Conservation (phyloP, 2,113 vertebrate genomes). For the Gallinago undulata region DNA sequence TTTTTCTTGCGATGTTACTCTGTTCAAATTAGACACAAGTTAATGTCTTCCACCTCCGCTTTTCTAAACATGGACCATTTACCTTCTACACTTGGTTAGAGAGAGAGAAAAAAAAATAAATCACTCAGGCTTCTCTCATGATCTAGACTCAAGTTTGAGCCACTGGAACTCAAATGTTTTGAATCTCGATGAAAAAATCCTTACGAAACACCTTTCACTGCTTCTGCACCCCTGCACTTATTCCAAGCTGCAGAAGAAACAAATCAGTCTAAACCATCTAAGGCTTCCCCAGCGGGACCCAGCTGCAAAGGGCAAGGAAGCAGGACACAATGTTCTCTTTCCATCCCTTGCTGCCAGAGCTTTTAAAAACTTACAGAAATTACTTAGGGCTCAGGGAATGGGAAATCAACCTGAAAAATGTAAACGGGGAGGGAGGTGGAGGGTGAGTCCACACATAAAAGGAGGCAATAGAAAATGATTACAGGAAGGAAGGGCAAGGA, state of each 20-base stretch:
- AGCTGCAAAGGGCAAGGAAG: neutral
- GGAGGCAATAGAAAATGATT: neutral
- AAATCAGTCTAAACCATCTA: neutral
- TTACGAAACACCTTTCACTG: neutral
- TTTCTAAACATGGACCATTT: neutral
- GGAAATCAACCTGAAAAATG: neutral
- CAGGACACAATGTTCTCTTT: neutral
- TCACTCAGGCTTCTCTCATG: neutral
- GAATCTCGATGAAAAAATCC: neutral
- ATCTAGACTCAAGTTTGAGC: neutral
- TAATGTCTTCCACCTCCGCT: neutral
- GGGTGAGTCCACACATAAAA: accelerated
- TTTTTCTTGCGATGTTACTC: slow-evolving; percentile 1
- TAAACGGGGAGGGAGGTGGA: neutral
- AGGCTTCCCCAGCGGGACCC: neutral
- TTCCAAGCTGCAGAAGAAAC: neutral
- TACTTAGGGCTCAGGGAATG: neutral
- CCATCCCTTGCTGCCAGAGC: neutral
- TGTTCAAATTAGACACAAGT: slow-evolving; percentile 25
- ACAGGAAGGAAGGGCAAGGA: neutral
- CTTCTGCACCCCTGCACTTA: neutral
- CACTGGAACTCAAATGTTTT: neutral
- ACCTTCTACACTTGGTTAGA: neutral
- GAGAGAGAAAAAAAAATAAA: too few species aligned
- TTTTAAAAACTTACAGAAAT: neutral